phyloP scores from a whole-genome alignment of 2,888 invertebrate species.

The Iphiclides podalirius region DNA sequence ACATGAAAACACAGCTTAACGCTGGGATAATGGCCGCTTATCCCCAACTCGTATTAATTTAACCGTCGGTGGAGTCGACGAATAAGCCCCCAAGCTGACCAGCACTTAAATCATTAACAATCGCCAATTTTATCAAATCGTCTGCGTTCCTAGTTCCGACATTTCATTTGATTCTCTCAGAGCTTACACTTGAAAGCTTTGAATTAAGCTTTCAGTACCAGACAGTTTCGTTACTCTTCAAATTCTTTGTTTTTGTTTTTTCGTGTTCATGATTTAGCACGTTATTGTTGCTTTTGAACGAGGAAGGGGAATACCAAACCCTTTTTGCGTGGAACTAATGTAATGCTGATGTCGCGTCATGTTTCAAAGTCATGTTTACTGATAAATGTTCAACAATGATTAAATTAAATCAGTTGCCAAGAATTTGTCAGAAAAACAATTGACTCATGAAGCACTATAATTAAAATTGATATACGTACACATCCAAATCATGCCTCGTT shows the following conservation, averaged over 20 bases:
- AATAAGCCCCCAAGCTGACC: slow-evolving; percentile 4
- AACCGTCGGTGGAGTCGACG: slow-evolving; percentile 5
- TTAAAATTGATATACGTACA: too few relatives aligned
- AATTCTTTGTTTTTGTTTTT: not conserved
- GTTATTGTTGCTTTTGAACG: not conserved
- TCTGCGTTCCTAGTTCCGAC: not conserved
- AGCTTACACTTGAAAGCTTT: not conserved
- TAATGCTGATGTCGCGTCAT: not conserved
- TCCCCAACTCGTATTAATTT: slow-evolving; percentile 10
- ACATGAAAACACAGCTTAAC: not conserved
- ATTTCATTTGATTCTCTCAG: not conserved
- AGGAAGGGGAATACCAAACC: too few relatives aligned
- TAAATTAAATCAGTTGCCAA: not conserved
- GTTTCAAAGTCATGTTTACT: not conserved
- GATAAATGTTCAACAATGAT: not conserved
- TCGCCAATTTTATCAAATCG: slow-evolving; percentile 15
- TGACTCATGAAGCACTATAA: too few relatives aligned
- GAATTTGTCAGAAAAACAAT: too few relatives aligned
- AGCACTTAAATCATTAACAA: slow-evolving; percentile 21
- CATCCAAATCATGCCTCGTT: too few relatives aligned
- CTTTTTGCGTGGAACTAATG: not conserved
- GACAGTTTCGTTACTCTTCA: not conserved
- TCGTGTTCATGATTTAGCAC: not conserved
- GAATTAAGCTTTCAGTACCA: not conserved
- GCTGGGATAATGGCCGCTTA: slow-evolving; percentile 6